Base-by-base conservation (phyloP, 1,140 invertebrate genomes). In the Aphaenogaster ashmeadi region DNA sequence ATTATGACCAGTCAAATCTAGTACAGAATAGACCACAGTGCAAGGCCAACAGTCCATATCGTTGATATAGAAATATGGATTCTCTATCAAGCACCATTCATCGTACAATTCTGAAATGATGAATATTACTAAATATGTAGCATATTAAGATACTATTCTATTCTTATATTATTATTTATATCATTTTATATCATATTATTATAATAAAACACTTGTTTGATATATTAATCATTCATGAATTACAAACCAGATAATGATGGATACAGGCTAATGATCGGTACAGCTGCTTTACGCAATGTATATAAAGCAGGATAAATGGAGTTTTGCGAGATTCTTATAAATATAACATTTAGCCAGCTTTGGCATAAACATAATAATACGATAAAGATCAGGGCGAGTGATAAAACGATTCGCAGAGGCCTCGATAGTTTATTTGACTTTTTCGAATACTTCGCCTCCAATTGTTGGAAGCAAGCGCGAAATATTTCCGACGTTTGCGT, bases 21-120 rank as follows among this genome's bases (percentile, higher is more conserved):
- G 95, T 87, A 98, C 94, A 87, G 96, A 96, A 89, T 96, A 95
- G 0, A 97, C 96, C 91, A 96, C 94, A 93, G 96, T 96, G 91
- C 97, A 98, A 9, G 97, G 97, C 97, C 97, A 97, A 92, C 98
- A 98, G 91, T 98, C 97, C 96, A 98, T 97, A 90, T 97, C 97
- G 1, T 96, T 94, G 8, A 97, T 96, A 90, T 96, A 96, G 92
- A 98, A 98, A 91, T 96, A 98, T 72, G 97, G 97, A 94, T 98
- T 98, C 93, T 97, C 96, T 44, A 98, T 93, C 54, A 98, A 93
- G 94, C 98, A 98, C 93, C 96, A 97, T 95, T 98, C 97, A 95
- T 98, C 97, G 92, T 98, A 98, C 83, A 97, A 97, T 93, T 97
- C 97, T 98, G 90, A 64, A 96, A 96, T 87, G 38, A 72, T 72